Evolutionary conservation across 1,140 invertebrate species (phyloP), one percentile per base, ranked within the genome.

Genomic region (Drosophila rufa): DNA sequence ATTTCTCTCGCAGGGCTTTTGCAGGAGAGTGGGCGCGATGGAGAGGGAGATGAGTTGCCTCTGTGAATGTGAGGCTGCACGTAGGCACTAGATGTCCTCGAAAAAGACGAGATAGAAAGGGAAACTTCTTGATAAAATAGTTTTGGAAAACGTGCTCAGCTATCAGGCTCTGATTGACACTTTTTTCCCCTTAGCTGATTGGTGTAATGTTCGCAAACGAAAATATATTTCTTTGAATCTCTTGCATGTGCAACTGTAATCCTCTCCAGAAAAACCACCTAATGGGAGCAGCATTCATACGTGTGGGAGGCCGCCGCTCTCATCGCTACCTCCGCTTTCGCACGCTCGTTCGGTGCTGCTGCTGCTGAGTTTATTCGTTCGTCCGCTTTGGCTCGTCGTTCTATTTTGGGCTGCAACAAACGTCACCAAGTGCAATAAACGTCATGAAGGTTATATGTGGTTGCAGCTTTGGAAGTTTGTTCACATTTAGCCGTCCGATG

Each of bases 341-440:
- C 45, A 36, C 38, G 45, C 30, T 73, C 50, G 38, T 73, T 73
- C 65, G 46, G 19, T 55, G 53, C 59, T 38, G 58, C 45, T 38
- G 58, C 45, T 22, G 57, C 58, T 62, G 47, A 22, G 17, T 43
- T 57, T 57, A 36, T 66, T 66, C 19, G 47, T 17, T 40, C 51
- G 53, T 59, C n/a, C 19, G 30, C 69, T 73, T 73, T 73, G 66
- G 66, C 38, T 42, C 22, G 53, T 33, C 53, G 66, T 73, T 73
- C 69, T 73, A 73, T 73, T 73, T 73, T 73, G 45, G 69, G 69
- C 68, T 73, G 69, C 67, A 50, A 51, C 68, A 59, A 71, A 73
- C 69, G 69, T 73, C 69, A 73, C 68, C 67, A 73, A 73, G 69
- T 73, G 69, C 69, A 73, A 73, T 73, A 73, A 73, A 73, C 69